Evolutionary conservation across 1,140 invertebrate species (phyloP).

Genomic region (Coenobita brevimanus): DNA sequence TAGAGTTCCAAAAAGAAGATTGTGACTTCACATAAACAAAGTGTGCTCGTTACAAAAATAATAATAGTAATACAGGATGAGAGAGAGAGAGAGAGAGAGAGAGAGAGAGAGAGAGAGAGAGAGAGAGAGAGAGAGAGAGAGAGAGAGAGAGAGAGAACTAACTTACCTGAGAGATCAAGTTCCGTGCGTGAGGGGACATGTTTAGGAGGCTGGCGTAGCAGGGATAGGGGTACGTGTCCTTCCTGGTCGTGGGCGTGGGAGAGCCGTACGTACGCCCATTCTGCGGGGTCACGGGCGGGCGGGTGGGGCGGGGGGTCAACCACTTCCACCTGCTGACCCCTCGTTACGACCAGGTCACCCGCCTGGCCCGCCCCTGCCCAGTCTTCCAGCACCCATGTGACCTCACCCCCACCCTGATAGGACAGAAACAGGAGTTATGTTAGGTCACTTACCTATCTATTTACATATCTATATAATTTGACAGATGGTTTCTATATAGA

Average conservation of each 20-base stretch:
- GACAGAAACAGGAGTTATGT: too few species aligned
- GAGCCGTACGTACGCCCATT: conserved; percentile 78
- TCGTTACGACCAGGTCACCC: conserved; percentile 84
- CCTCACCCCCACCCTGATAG: conserved; percentile 76
- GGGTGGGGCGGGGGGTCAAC: conserved; percentile 79
- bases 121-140: too few species aligned
- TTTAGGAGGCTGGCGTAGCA: conserved; percentile 85
- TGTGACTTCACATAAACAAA: too few species aligned
- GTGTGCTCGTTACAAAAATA: too few species aligned
- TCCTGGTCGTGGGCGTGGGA: conserved; percentile 78
- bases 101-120: not conserved
- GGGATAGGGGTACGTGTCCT: conserved; percentile 87
- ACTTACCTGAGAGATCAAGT: conserved; percentile 71
- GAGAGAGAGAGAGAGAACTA: too few species aligned
- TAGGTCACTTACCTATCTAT: too few species aligned
- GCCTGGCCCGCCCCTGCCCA: conserved; percentile 81
- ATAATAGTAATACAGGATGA: not conserved
- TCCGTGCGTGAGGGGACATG: conserved; percentile 57
- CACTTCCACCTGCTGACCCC: conserved; percentile 94
- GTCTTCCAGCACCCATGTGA: conserved; percentile 91
- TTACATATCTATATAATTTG: too few species aligned
- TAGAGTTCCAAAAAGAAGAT: too few species aligned
- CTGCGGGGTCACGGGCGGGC: conserved; percentile 71
- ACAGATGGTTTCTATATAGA: too few species aligned
- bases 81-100: not conserved